Conservation (phyloP, 2,888 invertebrate genomes). For the Choreutis nemorana region DNA sequence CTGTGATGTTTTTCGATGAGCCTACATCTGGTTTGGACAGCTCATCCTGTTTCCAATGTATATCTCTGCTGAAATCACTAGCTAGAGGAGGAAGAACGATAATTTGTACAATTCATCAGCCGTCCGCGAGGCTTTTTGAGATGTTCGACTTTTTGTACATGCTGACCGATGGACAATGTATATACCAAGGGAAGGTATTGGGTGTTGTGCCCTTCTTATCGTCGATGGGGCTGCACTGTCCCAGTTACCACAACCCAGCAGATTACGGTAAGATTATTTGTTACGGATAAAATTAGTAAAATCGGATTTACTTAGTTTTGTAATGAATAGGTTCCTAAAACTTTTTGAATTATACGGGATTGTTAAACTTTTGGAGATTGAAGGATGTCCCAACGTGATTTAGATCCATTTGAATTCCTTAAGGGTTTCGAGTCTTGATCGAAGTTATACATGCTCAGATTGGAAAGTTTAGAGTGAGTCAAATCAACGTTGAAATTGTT, state of each 20-base stretch:
- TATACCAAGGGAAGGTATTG: slow-evolving; percentile 86
- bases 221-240: slow-evolving; percentile 86
- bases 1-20: slow-evolving; percentile 97
- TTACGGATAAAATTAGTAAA: too few species aligned
- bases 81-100: slow-evolving; percentile 90
- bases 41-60: slow-evolving; percentile 92
- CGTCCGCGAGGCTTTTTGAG: slow-evolving; percentile 93
- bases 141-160: slow-evolving; percentile 95
- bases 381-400: too few species aligned
- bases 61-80: slow-evolving; percentile 86
- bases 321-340: too few species aligned
- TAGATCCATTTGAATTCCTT: too few species aligned
- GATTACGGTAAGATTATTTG: slow-evolving; percentile 78
- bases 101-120: slow-evolving; percentile 96
- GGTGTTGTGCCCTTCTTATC: slow-evolving; percentile 89
- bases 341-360: too few species aligned
- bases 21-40: slow-evolving; percentile 94
- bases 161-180: slow-evolving; percentile 91
- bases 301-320: too few species aligned
- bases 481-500: too few species aligned
- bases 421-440: too few species aligned
- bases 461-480: too few species aligned
- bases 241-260: slow-evolving; percentile 96
- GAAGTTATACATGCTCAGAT: too few species aligned
- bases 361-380: too few species aligned